Conservation (phyloP, 2,888 invertebrate species). For the Xestia c-nigrum region DNA sequence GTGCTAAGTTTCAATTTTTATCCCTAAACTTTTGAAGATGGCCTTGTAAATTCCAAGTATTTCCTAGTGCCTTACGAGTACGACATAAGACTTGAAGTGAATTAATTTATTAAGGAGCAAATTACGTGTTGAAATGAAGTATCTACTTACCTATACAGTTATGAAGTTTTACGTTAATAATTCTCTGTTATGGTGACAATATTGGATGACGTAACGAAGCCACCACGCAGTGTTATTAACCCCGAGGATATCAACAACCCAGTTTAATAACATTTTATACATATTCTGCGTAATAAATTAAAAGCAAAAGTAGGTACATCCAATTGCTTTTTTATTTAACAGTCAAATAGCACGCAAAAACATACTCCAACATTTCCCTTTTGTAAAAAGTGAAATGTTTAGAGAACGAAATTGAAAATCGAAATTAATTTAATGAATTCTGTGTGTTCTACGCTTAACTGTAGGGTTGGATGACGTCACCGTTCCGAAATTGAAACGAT, state of each 20-base stretch:
- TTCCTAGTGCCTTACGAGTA: constrained; percentile 9
- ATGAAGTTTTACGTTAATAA: background rate
- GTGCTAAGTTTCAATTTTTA: constrained; percentile 52
- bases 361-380: background rate
- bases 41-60: constrained; percentile 32
- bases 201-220: constrained; percentile 44
- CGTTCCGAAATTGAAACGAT: constrained; percentile 1
- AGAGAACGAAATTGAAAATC: constrained; percentile 18
- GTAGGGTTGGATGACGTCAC: background rate
- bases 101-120: constrained; percentile 1
- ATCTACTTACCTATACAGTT: background rate
- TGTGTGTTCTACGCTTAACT: constrained; percentile 29
- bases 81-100: background rate
- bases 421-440: constrained; percentile 35
- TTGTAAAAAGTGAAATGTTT: constrained; percentile 6
- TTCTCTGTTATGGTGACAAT: constrained; percentile 27
- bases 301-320: constrained; percentile 17
- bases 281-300: constrained; percentile 36
- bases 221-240: constrained; percentile 50
- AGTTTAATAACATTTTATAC: constrained; percentile 36
- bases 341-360: constrained; percentile 29
- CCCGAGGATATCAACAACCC: constrained; percentile 38
- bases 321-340: constrained; percentile 33
- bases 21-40: constrained; percentile 32
- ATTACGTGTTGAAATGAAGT: constrained; percentile 8